Evolutionary conservation across 2,113 vertebrate species (phyloP), one percentile per base, ranked within the genome.

Genomic region (Macaca nemestrina): DNA sequence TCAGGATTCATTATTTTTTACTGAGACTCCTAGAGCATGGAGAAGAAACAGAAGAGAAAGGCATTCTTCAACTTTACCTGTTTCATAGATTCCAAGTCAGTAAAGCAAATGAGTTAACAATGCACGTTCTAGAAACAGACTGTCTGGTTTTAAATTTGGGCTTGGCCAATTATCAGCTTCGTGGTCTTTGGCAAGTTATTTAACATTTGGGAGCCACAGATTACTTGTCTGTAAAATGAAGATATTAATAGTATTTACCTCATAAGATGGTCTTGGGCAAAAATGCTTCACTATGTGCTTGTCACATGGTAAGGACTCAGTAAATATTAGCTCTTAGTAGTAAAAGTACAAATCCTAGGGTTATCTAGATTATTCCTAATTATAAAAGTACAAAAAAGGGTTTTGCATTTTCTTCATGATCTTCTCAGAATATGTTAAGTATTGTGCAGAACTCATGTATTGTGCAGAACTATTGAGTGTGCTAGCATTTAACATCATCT

Each of bases 1-100:
- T 92, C 40, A 50, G 48, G 35, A n/a, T 67, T 93, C 52, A 23
- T 25, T 88, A 87, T 78, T 96, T 4, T 43, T 16, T 14, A 92
- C 25, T 85, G 86, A 92, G 4, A 22, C 3, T 88, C 70, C 96
- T 93, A 30, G 79, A 81, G 55, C 3, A 9, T 75, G 30, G 73
- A 73, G 73, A 97, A 94, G 50, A 84, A 35, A 73, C 50, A 57
- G 87, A 78, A 84, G 59, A 70, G 30, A 97, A 86, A 94, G 25
- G n/a, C 35, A 86, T 57, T 38, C 8, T 17, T 82, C 7, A n/a
- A 3, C 52, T 85, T 73, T 59, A 50, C 45, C 35, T 64, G 35
- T 68, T 82, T 52, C 40, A 18, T 27, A 32, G 82, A 79, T 18
- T 87, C 72, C 30, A 52, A 38, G 68, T 72, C 32, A 57, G 35